A percentile compares a stretch with the other conserved stretches of the same genome.
Evolutionary conservation across 2,113 vertebrate species (phyloP).

Genomic region (Sula dactylatra): DNA sequence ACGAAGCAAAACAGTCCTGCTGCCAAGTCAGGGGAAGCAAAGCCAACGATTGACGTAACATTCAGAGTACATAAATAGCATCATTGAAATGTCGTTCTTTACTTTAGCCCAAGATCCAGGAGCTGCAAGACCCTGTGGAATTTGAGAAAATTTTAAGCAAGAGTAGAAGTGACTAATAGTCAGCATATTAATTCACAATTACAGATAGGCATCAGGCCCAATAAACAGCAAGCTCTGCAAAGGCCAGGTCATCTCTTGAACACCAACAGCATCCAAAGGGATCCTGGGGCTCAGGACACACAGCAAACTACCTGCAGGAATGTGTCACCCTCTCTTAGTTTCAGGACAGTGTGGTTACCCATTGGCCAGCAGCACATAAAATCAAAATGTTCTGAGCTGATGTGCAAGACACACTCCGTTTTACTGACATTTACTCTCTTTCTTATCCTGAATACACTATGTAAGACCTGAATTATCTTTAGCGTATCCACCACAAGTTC

Average conservation of each 20-base stretch:
- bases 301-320: not conserved
- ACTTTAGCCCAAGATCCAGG: not conserved
- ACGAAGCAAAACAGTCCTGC: not conserved
- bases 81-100: not conserved
- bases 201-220: not conserved
- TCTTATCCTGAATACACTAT: not conserved
- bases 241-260: not conserved
- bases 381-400: not conserved
- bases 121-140: not conserved
- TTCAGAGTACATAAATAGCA: not conserved
- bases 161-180: not conserved
- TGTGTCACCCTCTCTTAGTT: not conserved
- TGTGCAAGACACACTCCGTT: not conserved
- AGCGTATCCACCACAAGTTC: not conserved
- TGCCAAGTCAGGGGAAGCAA: not conserved
- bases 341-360: not conserved
- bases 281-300: not conserved
- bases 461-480: not conserved
- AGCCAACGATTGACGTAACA: not conserved
- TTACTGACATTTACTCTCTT: not conserved
- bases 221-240: not conserved
- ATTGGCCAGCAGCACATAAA: not conserved
- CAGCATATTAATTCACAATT: not conserved
- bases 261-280: not conserved
- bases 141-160: not conserved